phyloP scores from a whole-genome alignment of 2,888 invertebrate species.

The Pseudanteris insignis region DNA sequence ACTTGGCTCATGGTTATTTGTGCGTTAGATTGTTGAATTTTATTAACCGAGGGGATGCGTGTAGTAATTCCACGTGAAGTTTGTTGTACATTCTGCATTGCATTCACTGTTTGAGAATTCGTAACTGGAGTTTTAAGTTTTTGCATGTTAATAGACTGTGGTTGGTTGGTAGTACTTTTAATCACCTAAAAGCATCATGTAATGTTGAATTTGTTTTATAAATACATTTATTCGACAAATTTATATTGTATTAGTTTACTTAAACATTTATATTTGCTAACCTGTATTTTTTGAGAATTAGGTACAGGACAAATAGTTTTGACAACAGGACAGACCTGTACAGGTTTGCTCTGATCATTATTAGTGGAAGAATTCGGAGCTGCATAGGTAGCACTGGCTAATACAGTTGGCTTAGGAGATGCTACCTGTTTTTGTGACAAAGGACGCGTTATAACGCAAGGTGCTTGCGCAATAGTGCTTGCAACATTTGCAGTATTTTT shows the following conservation, averaged over 20 bases:
- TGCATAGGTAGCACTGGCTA: constrained; percentile 22
- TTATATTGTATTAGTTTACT: no score
- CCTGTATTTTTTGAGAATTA: constrained; percentile 26
- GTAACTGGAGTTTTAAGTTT: constrained; percentile 39
- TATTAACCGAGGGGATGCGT: constrained; percentile 5
- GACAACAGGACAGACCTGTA: constrained; percentile 7
- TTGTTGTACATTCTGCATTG: constrained; percentile 3
- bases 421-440: constrained; percentile 18
- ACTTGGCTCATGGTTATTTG: constrained; percentile 52
- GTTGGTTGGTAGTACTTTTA: constrained; percentile 37
- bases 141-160: constrained; percentile 51
- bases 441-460: constrained; percentile 18
- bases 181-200: constrained; percentile 45
- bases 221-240: neutral
- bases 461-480: neutral
- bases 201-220: neutral
- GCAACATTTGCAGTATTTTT: neutral
- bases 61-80: constrained; percentile 1
- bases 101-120: constrained; percentile 3
- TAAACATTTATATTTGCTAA: no score
- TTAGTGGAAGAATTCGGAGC: constrained; percentile 8
- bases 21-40: constrained; percentile 44
- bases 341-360: constrained; percentile 3
- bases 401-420: constrained; percentile 8
- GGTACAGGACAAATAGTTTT: constrained; percentile 21